phyloP scores from a whole-genome alignment of 2,888 invertebrate genomes.

The Gastrophysa polygoni region DNA sequence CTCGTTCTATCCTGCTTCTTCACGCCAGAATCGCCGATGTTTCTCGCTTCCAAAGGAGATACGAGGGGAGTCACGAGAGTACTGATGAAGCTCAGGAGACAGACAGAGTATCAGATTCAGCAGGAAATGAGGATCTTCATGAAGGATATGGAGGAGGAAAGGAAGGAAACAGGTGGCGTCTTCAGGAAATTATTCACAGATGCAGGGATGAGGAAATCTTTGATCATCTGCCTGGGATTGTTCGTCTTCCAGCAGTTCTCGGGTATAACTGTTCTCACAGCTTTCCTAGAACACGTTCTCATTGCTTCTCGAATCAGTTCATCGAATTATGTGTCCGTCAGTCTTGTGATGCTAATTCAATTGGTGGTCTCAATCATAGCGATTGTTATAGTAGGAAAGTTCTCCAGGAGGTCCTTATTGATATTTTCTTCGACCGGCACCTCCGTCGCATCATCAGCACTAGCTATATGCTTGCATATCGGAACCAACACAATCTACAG shows the following conservation, averaged over 20 bases:
- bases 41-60: constrained; percentile 56
- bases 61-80: constrained; percentile 67
- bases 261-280: constrained; percentile 79
- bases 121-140: constrained; percentile 26
- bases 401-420: constrained; percentile 70
- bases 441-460: constrained; percentile 58
- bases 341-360: constrained; percentile 79
- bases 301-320: constrained; percentile 69
- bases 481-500: constrained; percentile 21
- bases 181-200: constrained; percentile 27
- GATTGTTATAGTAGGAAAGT: constrained; percentile 75
- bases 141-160: constrained; percentile 22
- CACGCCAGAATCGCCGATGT: constrained; percentile 44
- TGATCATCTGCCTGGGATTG: constrained; percentile 72
- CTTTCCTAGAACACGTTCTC: constrained; percentile 76
- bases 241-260: constrained; percentile 84
- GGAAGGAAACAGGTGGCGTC: constrained; percentile 21
- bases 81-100: constrained; percentile 49
- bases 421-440: constrained; percentile 72
- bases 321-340: constrained; percentile 68
- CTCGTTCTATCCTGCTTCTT: constrained; percentile 36
- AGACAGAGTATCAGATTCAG: constrained; percentile 49
- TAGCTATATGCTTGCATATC: constrained; percentile 37
- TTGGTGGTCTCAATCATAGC: constrained; percentile 71
- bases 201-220: constrained; percentile 56